Percentiles rank a stretch among this genome's conserved stretches.
Evolutionary conservation across 2,113 vertebrate species (phyloP).

Genomic region (Ictalurus furcatus): DNA sequence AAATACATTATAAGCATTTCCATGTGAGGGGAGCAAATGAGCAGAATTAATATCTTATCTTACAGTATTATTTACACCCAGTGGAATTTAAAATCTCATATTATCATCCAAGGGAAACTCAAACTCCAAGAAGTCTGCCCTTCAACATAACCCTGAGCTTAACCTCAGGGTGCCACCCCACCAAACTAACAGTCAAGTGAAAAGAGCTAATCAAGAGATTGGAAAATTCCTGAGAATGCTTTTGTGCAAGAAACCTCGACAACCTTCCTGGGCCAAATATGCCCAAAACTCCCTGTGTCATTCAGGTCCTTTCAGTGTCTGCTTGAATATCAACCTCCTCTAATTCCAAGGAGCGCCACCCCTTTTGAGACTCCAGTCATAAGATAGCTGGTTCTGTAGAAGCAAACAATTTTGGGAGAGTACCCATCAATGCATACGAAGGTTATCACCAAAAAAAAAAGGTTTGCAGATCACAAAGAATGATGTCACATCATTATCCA

Average conservation of each 20-base stretch:
- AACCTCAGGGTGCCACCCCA: background rate
- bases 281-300: background rate
- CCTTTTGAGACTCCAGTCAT: too few relatives aligned
- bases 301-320: too few relatives aligned
- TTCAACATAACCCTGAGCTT: background rate
- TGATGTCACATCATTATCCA: background rate
- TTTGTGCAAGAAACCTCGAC: background rate
- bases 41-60: background rate
- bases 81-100: background rate
- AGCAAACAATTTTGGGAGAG: too few relatives aligned
- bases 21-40: background rate
- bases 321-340: too few relatives aligned
- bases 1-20: background rate
- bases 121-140: too few relatives aligned
- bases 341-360: too few relatives aligned
- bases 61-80: background rate
- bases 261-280: background rate
- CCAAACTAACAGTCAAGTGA: background rate
- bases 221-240: background rate
- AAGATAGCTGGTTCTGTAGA: too few relatives aligned
- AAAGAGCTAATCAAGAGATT: background rate
- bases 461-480: too few relatives aligned
- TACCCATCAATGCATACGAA: too few relatives aligned
- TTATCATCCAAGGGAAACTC: too few relatives aligned
- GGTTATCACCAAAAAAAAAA: too few relatives aligned